phyloP scores from a whole-genome alignment of 2,797 vertebrate genomes.

The Hippopotamyrus pictus region DNA sequence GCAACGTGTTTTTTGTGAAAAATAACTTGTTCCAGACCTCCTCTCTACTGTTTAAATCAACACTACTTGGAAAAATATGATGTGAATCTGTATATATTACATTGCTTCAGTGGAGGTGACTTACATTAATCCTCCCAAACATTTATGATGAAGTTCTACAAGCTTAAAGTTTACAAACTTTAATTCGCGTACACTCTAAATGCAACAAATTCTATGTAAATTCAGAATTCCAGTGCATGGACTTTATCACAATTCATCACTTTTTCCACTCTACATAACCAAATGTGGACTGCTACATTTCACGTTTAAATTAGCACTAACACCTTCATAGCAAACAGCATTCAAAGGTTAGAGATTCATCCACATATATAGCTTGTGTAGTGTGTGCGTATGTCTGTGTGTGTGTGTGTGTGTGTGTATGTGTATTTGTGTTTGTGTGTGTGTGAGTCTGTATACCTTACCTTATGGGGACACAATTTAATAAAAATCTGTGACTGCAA shows the following conservation, averaged over 20 bases:
- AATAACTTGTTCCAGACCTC: background rate
- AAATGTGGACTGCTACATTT: background rate
- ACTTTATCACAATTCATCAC: background rate
- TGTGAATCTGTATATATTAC: background rate
- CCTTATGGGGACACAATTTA: background rate
- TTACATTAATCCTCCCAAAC: background rate
- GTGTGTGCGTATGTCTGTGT: background rate
- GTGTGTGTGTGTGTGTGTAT: background rate
- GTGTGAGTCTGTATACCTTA: background rate
- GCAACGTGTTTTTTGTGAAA: background rate
- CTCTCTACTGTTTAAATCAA: background rate
- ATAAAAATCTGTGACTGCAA: background rate
- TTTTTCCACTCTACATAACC: background rate
- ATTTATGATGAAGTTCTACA: background rate
- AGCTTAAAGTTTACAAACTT: background rate
- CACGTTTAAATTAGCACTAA: background rate
- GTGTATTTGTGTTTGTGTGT: background rate
- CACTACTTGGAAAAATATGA: background rate
- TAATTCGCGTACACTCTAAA: background rate
- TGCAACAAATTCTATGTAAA: background rate
- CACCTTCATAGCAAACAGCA: background rate
- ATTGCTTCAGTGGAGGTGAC: background rate
- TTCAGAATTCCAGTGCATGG: background rate
- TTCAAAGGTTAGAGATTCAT: background rate
- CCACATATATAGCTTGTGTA: background rate